Evolutionary conservation across 37 sponge, comb jelly and placozoan species (phyloP).

Genomic region (Bolinopsis microptera): DNA sequence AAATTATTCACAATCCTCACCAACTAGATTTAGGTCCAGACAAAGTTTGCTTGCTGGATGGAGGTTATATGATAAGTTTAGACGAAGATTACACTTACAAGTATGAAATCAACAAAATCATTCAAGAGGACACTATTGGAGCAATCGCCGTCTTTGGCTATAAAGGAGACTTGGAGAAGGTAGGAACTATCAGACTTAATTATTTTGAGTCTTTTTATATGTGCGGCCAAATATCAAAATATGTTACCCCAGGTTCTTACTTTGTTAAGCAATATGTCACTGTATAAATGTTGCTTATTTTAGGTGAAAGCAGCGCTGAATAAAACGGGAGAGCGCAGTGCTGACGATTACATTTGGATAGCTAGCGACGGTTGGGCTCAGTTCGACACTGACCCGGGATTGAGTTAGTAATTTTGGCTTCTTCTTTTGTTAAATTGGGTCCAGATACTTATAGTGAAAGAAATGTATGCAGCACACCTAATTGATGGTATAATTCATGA

Average conservation of each 20-base stretch:
- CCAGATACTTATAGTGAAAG: too few relatives aligned
- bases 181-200: too few relatives aligned
- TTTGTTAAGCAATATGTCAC: too few relatives aligned
- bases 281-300: too few relatives aligned
- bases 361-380: constrained; percentile 56
- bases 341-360: constrained; percentile 54
- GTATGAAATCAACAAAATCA: background rate
- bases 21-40: background rate
- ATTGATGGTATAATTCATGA: too few relatives aligned
- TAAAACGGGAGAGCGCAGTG: background rate
- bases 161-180: background rate
- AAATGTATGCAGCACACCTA: too few relatives aligned
- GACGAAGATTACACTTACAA: background rate
- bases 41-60: constrained; percentile 44
- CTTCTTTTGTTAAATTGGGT: too few relatives aligned
- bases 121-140: background rate
- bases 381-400: background rate
- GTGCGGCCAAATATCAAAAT: too few relatives aligned
- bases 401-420: background rate
- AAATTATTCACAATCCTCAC: too few relatives aligned
- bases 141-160: constrained; percentile 47
- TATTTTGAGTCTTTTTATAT: too few relatives aligned
- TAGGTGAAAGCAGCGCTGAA: background rate
- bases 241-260: too few relatives aligned
- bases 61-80: background rate